Evolutionary conservation across 2,888 invertebrate genomes (phyloP), one percentile per base, ranked within the genome.

Genomic region (Pseudolycoriella hygida): DNA sequence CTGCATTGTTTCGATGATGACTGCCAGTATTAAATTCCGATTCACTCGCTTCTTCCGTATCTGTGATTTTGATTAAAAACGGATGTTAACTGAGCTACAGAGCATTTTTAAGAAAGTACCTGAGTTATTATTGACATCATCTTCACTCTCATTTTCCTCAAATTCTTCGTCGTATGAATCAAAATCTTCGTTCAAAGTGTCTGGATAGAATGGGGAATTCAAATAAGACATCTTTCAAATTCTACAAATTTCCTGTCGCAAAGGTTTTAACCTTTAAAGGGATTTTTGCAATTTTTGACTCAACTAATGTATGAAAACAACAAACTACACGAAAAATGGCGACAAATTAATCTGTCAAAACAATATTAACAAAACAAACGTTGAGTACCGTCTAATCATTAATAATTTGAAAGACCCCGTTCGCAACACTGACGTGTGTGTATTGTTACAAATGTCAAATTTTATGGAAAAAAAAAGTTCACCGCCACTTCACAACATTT

Each of bases 41-140:
- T 66, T 94, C 94, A 64, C 92, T 92, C 1, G 93, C 93, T 69
- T 94, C 94, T 66, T 93, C 94, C 0, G 94, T 94, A 61, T 93
- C 93, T 82, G 55, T 34, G 5, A 34, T 34, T 14, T 4, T 34
- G 4, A 12, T 34, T 14, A 34, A 12, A 34, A 14, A 34, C 4
- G 25, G 4, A 12, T 10, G 12, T 34, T 12, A 5, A 34, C n/a
- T 34, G 15, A 3, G 34, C 34, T 14, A 4, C 11, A 10, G 34
- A 14, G 11, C 11, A 14, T 34, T 4, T 34, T 34, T 34, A 34
- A 30, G 8, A 10, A 11, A n/a, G n/a, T n/a, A 34, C 34, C 34
- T 34, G 34, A 34, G 11, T 34, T 34, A 14, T 12, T 14, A 14
- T n/a, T n/a, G n/a, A n/a, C n/a, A n/a, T 34, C 34, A 34, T 34